A percentile compares a stretch with the other conserved stretches of the same genome.
Conservation (phyloP, 2,888 invertebrate species). For the Calameuta pallipes region DNA sequence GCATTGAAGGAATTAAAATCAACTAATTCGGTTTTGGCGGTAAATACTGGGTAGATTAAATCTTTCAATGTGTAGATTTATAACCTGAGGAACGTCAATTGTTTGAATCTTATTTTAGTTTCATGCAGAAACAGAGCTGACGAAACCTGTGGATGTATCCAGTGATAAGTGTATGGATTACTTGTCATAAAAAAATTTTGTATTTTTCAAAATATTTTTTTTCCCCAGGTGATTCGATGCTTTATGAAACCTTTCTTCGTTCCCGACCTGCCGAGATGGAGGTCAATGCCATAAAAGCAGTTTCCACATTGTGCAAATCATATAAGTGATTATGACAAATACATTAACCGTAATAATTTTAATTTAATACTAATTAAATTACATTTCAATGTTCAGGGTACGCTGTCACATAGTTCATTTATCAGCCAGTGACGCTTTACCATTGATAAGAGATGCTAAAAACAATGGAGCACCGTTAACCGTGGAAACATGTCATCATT, state of each 20-base stretch:
- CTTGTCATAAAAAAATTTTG: not conserved
- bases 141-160: constrained; percentile 14
- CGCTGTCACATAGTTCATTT: constrained; percentile 78
- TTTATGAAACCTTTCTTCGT: constrained; percentile 74
- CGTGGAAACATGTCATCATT: constrained; percentile 81
- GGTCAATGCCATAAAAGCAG: constrained; percentile 72
- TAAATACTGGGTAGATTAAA: constrained; percentile 58
- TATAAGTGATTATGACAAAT: constrained; percentile 66
- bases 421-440: constrained; percentile 73
- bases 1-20: constrained; percentile 72
- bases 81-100: not conserved
- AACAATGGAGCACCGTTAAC: constrained; percentile 71
- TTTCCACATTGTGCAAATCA: constrained; percentile 70
- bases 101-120: constrained; percentile 69
- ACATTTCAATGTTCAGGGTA: constrained; percentile 63
- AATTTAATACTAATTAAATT: not conserved
- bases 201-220: constrained; percentile 6
- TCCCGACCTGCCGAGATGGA: constrained; percentile 78
- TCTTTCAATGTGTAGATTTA: not conserved
- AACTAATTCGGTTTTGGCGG: constrained; percentile 74
- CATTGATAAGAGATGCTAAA: constrained; percentile 70
- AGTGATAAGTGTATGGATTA: not conserved
- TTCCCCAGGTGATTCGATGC: constrained; percentile 67
- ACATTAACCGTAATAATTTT: not conserved
- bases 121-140: constrained; percentile 75